These are phyloP conservation scores for Harmothoe impar DNA, from an alignment of 2,888 invertebrate species.

Conservation along the genomic window DNA sequence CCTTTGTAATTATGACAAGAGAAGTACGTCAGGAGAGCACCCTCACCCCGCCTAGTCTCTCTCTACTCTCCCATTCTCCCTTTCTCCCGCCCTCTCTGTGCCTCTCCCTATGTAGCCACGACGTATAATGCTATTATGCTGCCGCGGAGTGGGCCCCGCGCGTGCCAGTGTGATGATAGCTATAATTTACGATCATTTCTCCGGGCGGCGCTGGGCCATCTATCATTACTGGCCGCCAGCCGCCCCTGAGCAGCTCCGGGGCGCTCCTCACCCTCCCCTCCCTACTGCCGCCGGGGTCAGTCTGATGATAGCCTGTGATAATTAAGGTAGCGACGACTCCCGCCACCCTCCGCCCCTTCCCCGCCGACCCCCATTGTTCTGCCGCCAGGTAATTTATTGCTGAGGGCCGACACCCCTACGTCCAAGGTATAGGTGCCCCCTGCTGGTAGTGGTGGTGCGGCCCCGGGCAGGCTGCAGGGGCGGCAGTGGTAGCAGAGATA, in stretches of 20 bases:
- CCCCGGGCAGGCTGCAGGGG: not conserved
- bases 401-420: slow-evolving; percentile 31
- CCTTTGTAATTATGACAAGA: slow-evolving; percentile 53
- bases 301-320: slow-evolving; percentile 34
- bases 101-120: not conserved
- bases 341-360: not conserved
- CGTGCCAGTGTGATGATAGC: slow-evolving; percentile 55
- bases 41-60: not conserved
- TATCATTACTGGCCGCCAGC: slow-evolving; percentile 36
- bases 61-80: too few relatives aligned
- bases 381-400: slow-evolving; percentile 4
- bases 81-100: not conserved
- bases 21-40: not conserved
- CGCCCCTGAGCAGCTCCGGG: not conserved
- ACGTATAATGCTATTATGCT: slow-evolving; percentile 55
- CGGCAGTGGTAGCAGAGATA: not conserved
- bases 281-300: slow-evolving; percentile 16
- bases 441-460: too few relatives aligned
- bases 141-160: not conserved
- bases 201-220: slow-evolving; percentile 38
- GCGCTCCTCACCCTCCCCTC: not conserved
- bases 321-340: slow-evolving; percentile 57
- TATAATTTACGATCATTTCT: slow-evolving; percentile 58
- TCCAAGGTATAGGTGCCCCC: not conserved
- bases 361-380: slow-evolving; percentile 47